Evolutionary conservation across 2,113 vertebrate species (phyloP).

Genomic region (Naja naja): DNA sequence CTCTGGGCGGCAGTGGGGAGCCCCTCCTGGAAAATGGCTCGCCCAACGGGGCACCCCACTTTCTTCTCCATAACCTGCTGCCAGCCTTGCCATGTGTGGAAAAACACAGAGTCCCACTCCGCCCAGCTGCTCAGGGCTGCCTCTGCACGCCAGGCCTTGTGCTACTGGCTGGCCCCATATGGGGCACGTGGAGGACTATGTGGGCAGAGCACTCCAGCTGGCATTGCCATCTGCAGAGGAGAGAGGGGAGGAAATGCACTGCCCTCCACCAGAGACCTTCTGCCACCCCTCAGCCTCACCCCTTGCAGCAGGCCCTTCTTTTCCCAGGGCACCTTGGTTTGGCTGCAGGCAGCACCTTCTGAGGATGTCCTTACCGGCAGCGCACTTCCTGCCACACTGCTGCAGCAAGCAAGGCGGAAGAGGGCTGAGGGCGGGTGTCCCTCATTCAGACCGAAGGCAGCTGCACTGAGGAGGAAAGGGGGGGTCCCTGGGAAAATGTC

Average conservation of each 20-base stretch:
- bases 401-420: not conserved
- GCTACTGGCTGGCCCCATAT: too few species aligned
- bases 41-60: not conserved
- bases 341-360: not conserved
- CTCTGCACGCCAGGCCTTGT: conserved; percentile 9
- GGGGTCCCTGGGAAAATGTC: not conserved
- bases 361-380: not conserved
- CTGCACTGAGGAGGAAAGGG: not conserved
- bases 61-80: not conserved
- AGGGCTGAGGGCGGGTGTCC: not conserved
- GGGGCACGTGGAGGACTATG: not conserved
- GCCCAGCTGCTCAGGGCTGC: not conserved
- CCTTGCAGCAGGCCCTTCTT: not conserved
- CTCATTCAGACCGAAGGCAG: not conserved
- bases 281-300: too few species aligned
- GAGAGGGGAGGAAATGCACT: not conserved
- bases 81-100: not conserved
- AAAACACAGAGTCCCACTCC: not conserved
- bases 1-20: too few species aligned
- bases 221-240: not conserved
- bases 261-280: not conserved
- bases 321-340: too few species aligned
- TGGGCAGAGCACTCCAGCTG: not conserved
- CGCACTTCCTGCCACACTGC: not conserved
- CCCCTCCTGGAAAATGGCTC: not conserved